Evolutionary conservation across 2,888 invertebrate genomes (phyloP), one percentile per base, ranked within the genome.

Genomic region (Amiota communis): DNA sequence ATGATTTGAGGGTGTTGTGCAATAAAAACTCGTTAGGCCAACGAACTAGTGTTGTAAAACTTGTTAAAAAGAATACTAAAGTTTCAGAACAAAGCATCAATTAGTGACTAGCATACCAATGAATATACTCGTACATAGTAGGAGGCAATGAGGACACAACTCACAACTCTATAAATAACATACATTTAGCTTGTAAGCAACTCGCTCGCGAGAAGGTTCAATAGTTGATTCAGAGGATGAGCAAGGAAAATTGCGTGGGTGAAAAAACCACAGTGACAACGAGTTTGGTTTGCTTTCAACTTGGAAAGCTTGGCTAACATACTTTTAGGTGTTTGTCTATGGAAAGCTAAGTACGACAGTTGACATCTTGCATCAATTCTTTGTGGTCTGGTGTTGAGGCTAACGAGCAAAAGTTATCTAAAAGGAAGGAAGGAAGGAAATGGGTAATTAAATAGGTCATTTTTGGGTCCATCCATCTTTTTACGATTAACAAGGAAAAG

Each of bases 41-140:
- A 59, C 23, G 20, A 51, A 59, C 59, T 15, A 59, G 59, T 59
- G 1, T 59, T 59, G 17, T 20, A 20, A 15, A 59, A 59, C 59
- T 59, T 20, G 79, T 70, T 56, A 65, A 65, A 80, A 82, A 80
- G 75, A 80, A 81, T 83, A 72, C 72, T 51, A 53, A 68, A 65
- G 20, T 73, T 36, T 72, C 57, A 15, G 57, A 69, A 67, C 51
- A 61, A 69, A 56, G 72, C 76, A 76, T 76, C 79, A 79, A 79
- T 79, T 79, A 74, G 72, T 57, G 72, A 17, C 64, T 48, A 59
- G 48, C n/a, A 65, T 51, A 71, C 47, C 12, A 71, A 71, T n/a
- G 63, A 63, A 15, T 51, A 63, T 13, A 61, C 48, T 61, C 61
- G 61, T 48, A n/a, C 23, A 13, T 48, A 36, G 49, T 49, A 20